Base-by-base conservation (phyloP, 1,140 invertebrate species). In the Patella vulgata region DNA sequence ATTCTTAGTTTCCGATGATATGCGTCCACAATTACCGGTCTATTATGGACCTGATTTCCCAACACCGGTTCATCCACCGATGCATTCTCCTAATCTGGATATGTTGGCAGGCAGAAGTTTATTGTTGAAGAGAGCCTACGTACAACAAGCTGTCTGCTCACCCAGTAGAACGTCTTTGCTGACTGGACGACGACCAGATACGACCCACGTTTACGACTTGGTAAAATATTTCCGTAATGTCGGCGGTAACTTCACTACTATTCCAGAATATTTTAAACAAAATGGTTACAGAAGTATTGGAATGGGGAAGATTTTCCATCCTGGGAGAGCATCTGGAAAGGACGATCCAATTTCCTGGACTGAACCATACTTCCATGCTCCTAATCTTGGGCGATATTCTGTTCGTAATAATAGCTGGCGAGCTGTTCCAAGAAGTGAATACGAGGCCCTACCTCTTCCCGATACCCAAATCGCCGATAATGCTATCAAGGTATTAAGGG, bases 91-190 rank as follows among this genome's bases (percentile, higher is more conserved):
- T 0, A 89, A 92, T 79, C 88, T 94, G 67, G 88, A 92, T 80
- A 84, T 82, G 46, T 83, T 95, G n/a, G 87, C 89, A 6, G 63
- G 75, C 36, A 81, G 83, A 31, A 87, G 89, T 75, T 79, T 88
- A 57, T 63, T 88, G 21, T 92, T 92, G 71, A 87, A 85, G 12
- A 85, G 87, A 44, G 88, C 88, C 4, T 70, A 59, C 25, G 57
- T 62, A 59, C 59, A 70, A 46, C 63, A 66, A 52, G 68, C 63
- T 17, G 50, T 70, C 5, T 70, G 68, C 33, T 70, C 68, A 14
- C 93, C 93, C 21, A 94, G 93, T 75, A 87, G 93, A 64, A 94
- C 93, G 73, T 95, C 93, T 1, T 85, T 95, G 48, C 82, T 95
- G 54, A 95, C 93, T 0, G 89, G 92, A 48, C 87, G 92, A 25